These are phyloP conservation scores for Dermatophagoides farinae DNA, from an alignment of 1,140 invertebrate species.

Conservation along the genomic window DNA sequence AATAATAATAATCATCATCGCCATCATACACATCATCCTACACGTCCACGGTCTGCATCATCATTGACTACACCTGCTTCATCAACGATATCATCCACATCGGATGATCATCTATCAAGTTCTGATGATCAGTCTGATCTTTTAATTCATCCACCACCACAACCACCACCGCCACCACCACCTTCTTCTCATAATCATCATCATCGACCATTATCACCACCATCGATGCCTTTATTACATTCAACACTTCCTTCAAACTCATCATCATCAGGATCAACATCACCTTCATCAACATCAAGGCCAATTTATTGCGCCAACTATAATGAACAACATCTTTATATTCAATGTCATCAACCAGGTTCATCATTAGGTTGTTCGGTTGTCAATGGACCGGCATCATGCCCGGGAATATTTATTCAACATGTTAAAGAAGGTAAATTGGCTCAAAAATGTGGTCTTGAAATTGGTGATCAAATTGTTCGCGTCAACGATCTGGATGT, in stretches of 20 bases:
- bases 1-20: not conserved
- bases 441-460: constrained; percentile 59
- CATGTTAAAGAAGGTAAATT: constrained; percentile 72
- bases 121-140: too few species aligned
- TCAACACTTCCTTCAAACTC: not conserved
- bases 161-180: not conserved
- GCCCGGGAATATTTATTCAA: constrained; percentile 57
- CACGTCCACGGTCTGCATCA: not conserved
- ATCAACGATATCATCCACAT: not conserved
- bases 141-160: not conserved
- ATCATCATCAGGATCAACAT: not conserved
- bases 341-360: constrained; percentile 1
- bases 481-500: constrained; percentile 67
- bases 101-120: not conserved
- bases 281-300: not conserved
- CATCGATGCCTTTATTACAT: not conserved
- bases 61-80: not conserved
- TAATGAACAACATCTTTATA: not conserved
- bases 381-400: constrained; percentile 44
- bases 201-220: not conserved
- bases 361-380: constrained; percentile 12
- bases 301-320: not conserved
- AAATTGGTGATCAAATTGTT: constrained; percentile 75
- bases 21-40: not conserved
- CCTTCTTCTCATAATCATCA: not conserved